phyloP scores from a whole-genome alignment of 1,140 invertebrate genomes.

The Drosophila kohkoa region DNA sequence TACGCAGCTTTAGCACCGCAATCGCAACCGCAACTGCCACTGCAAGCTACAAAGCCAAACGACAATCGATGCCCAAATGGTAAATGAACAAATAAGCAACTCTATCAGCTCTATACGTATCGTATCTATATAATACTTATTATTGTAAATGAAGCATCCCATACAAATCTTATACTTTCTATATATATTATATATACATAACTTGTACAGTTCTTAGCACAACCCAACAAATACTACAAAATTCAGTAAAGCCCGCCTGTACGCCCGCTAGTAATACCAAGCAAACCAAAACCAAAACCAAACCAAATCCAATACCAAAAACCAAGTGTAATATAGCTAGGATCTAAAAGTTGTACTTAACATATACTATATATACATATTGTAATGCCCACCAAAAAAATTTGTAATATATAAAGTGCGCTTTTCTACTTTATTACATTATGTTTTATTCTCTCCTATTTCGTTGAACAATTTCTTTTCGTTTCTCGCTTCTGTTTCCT shows the following conservation, averaged over 20 bases:
- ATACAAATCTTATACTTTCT: conserved; percentile 35
- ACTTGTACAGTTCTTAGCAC: conserved; percentile 52
- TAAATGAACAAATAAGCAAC: conserved; percentile 60
- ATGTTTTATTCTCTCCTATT: conserved; percentile 5
- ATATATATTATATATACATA: conserved; percentile 19
- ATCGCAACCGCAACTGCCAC: conserved; percentile 38
- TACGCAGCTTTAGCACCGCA: conserved; percentile 20
- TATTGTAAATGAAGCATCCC: conserved; percentile 46
- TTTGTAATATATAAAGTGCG: conserved; percentile 60
- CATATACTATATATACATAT: conserved; percentile 21
- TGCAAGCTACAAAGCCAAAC: conserved; percentile 18
- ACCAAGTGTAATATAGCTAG: conserved; percentile 70
- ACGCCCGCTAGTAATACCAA: conserved; percentile 48
- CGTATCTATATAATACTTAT: conserved; percentile 17
- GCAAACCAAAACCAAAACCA: conserved; percentile 30
- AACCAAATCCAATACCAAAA: conserved; percentile 10
- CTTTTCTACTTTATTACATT: conserved; percentile 58
- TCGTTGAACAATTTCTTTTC: conserved; percentile 18
- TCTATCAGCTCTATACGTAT: conserved; percentile 24
- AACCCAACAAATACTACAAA: conserved; percentile 11
- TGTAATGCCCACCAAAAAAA: conserved; percentile 67
- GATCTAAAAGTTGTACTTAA: conserved; percentile 65
- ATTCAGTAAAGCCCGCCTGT: conserved; percentile 26
- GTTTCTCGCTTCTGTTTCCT: conserved; percentile 28
- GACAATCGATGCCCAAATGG: conserved; percentile 55